Evolutionary conservation across 2,113 vertebrate species (phyloP).

Genomic region (Microcebus murinus): DNA sequence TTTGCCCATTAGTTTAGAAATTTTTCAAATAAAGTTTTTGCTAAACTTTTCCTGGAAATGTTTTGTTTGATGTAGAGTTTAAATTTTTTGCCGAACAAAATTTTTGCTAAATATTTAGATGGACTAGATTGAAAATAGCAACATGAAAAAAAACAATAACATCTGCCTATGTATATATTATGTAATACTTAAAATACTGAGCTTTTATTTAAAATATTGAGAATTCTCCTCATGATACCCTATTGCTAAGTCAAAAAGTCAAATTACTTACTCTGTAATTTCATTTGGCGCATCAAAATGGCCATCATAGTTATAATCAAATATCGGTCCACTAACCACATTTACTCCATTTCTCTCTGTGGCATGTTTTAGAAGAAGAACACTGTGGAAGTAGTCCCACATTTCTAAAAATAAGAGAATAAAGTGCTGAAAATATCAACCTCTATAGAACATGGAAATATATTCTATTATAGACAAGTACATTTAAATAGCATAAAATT

Average conservation of each 20-base stretch:
- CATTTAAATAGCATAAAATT: not conserved
- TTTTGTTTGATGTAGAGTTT: not conserved
- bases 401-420: constrained; percentile 86
- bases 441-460: not conserved
- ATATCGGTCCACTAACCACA: constrained; percentile 95
- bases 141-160: not conserved
- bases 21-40: no score
- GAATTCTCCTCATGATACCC: not conserved
- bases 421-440: constrained; percentile 24
- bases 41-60: not conserved
- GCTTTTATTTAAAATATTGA: constrained; percentile 12
- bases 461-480: constrained; percentile 6
- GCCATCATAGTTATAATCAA: constrained; percentile 94
- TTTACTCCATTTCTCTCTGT: constrained; percentile 91
- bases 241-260: constrained; percentile 5
- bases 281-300: constrained; percentile 86
- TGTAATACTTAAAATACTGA: not conserved
- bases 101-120: not conserved
- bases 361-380: constrained; percentile 88
- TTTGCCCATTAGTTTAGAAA: not conserved
- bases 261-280: constrained; percentile 85
- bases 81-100: not conserved
- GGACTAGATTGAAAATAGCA: not conserved
- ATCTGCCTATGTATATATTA: not conserved
- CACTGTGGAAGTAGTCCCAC: constrained; percentile 92